Base-by-base conservation (phyloP, 1,140 invertebrate species). In the Branchinecta lindahli region DNA sequence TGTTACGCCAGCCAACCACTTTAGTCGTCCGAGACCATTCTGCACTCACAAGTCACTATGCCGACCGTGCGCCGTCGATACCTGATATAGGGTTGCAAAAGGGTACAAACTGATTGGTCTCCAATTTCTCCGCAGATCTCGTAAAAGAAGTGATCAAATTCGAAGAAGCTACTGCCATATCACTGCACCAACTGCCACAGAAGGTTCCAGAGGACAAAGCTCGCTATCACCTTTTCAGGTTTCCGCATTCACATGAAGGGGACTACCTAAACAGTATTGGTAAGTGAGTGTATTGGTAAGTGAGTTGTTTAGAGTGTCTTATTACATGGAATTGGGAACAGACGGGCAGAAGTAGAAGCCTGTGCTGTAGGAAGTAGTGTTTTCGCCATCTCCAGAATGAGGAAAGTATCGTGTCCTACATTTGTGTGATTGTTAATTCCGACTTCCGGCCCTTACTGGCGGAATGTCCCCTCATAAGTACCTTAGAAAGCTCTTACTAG, bases 211-310 rank as follows among this genome's bases (percentile, higher is more conserved):
- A 81, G 4, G 87, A 95, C 76, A 83, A 85, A 76, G 92, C 91
- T 12, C 84, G 94, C 75, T 98, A 97, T 80, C 94, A 97, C 82
- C 79, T 98, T 7, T 96, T 89, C 77, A 85, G 87, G 72, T 97
- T 92, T 79, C 87, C 88, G 73, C 94, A 98, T 79, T 90, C 87
- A 0, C 88, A 96, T 76, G 93, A 97, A 81, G 92, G 92, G 69
- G 91, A 95, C 78, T 89, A 87, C 73, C 82, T 88, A 75, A 87
- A 94, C 75, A 88, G 85, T 76, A 84, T 87, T 77, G 87, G 91
- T 93, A 82, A 81, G 78, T 77, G 69, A 68, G 47, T 61, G 68
- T 33, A 9, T 68, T 46, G 15, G 33, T 72, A n/a, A n/a, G n/a
- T n/a, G n/a, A n/a, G n/a, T n/a, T n/a, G n/a, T 33, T 33, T 33